phyloP scores from a whole-genome alignment of 1,140 invertebrate genomes.

The Microplitis demolitor region DNA sequence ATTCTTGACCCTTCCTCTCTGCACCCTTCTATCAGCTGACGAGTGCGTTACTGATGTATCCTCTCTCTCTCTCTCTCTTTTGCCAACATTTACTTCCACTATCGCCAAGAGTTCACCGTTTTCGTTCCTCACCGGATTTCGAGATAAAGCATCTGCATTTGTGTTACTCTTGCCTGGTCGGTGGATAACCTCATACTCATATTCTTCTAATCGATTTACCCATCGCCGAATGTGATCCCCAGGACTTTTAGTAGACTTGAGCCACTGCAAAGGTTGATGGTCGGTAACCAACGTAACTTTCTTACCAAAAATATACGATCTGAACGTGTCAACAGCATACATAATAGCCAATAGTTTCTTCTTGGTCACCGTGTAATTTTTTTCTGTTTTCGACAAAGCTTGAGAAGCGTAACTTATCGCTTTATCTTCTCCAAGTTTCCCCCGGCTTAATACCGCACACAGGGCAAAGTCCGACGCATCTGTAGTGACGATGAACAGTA shows the following conservation, averaged over 20 bases:
- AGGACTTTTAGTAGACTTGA: too few relatives aligned
- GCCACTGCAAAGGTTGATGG: too few relatives aligned
- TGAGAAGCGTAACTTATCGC: slow-evolving; percentile 34
- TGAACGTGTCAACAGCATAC: slow-evolving; percentile 53
- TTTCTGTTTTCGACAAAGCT: neutral
- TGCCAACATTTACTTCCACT: too few relatives aligned
- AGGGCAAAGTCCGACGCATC: slow-evolving; percentile 32
- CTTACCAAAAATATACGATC: slow-evolving; percentile 50
- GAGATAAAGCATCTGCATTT: slow-evolving; percentile 48
- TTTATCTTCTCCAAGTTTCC: slow-evolving; percentile 24
- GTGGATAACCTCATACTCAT: too few relatives aligned
- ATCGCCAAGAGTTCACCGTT: neutral
- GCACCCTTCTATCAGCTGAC: neutral
- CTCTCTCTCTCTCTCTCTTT: neutral
- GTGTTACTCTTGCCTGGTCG: slow-evolving; percentile 48
- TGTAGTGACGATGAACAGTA: slow-evolving; percentile 34
- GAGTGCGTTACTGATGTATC: neutral
- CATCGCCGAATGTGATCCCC: slow-evolving; percentile 56
- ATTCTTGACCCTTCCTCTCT: too few relatives aligned
- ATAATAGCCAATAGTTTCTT: slow-evolving; percentile 45
- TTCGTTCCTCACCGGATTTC: neutral
- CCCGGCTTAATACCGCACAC: slow-evolving; percentile 32
- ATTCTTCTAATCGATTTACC: slow-evolving; percentile 52
- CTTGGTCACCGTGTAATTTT: slow-evolving; percentile 32
- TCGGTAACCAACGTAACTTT: too few relatives aligned